Evolutionary conservation across 1,140 invertebrate species (phyloP).

Genomic region (Harlomillsia oculata): DNA sequence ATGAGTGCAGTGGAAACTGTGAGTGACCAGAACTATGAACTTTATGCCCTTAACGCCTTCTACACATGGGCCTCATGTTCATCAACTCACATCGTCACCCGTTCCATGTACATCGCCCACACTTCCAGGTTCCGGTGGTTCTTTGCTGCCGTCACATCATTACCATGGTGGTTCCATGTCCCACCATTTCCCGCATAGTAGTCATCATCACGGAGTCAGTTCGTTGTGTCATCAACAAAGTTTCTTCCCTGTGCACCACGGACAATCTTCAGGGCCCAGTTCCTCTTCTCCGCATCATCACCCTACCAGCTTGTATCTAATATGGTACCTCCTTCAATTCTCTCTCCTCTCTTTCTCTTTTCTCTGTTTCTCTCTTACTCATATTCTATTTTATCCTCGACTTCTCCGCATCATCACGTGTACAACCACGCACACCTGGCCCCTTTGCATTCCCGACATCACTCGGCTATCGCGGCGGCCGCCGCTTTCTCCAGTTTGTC

Average conservation of each 20-base stretch:
- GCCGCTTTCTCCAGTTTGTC: conserved; percentile 16
- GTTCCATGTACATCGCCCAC: conserved; percentile 3
- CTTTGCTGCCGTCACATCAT: conserved; percentile 6
- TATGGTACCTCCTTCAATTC: no score
- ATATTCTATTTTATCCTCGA: no score
- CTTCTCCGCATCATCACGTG: background rate
- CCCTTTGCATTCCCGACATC: conserved; percentile 2
- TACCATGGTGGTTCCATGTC: no score
- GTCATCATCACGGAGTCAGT: no score
- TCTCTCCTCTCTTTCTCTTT: background rate
- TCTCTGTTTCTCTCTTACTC: no score
- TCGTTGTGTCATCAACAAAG: conserved; percentile 2
- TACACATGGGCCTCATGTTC: conserved; percentile 11
- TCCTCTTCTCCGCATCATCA: conserved; percentile 4
- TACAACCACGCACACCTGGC: background rate
- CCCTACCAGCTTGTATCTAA: background rate
- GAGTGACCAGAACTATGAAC: no score
- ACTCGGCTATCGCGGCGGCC: conserved; percentile 1
- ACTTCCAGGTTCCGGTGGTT: background rate
- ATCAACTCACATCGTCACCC: conserved; percentile 5
- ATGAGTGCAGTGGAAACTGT: no score
- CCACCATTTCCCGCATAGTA: no score
- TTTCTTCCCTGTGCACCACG: no score
- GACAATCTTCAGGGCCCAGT: conserved; percentile 9
- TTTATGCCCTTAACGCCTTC: conserved; percentile 23